These are phyloP conservation scores for Rattus norvegicus DNA, from an alignment of 2,113 vertebrate species.

Conservation along the genomic window DNA sequence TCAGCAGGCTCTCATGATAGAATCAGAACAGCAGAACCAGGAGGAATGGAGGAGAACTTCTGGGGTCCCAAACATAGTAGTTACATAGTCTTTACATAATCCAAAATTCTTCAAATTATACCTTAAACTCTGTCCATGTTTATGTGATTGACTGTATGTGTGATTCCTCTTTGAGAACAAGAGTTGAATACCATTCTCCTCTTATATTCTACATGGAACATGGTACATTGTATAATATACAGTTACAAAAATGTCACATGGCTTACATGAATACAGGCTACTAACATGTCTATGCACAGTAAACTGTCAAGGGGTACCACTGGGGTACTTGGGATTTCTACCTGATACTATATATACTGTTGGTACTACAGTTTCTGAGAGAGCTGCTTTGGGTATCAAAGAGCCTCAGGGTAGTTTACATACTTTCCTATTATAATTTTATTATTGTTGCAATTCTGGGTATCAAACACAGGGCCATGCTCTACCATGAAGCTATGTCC, in stretches of 20 bases:
- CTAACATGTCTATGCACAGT: neutral
- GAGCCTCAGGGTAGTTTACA: neutral
- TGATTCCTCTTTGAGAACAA: neutral
- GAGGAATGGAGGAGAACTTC: neutral
- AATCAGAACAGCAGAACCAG: neutral
- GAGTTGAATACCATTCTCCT: neutral
- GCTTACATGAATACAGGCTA: neutral
- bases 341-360: neutral
- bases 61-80: neutral
- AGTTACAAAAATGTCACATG: neutral
- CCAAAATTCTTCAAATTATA: slow-evolving; percentile 5
- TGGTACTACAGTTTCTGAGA: neutral
- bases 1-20: neutral
- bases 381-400: neutral
- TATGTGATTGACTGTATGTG: neutral
- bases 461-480: neutral
- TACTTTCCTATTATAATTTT: neutral
- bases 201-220: slow-evolving; percentile 13
- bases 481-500: neutral
- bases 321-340: neutral
- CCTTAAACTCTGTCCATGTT: neutral
- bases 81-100: neutral
- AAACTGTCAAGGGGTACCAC: neutral
- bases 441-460: neutral
- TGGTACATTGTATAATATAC: neutral